phyloP scores from a whole-genome alignment of 2,797 vertebrate genomes.

The Sebastes kiyomatsui region DNA sequence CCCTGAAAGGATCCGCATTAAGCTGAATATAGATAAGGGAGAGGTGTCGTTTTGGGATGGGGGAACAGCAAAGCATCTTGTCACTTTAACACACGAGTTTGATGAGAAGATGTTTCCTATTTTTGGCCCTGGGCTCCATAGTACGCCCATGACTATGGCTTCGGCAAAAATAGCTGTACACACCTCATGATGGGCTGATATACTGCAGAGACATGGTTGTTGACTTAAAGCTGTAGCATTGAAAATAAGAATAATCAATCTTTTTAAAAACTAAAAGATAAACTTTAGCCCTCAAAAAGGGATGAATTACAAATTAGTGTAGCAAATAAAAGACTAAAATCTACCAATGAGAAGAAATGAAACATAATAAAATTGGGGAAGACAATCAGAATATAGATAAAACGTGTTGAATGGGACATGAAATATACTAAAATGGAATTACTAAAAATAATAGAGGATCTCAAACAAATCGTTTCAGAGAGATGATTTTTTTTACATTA shows the following conservation, averaged over 20 bases:
- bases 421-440: not conserved
- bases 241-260: not conserved
- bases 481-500: no score
- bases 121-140: slow-evolving; percentile 71
- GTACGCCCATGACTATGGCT: slow-evolving; percentile 41
- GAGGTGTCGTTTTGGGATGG: slow-evolving; percentile 85
- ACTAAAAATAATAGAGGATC: not conserved
- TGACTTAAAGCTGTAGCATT: not conserved
- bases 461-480: no score
- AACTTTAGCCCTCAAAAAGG: not conserved
- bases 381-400: not conserved
- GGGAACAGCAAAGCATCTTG: slow-evolving; percentile 66
- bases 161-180: slow-evolving; percentile 65
- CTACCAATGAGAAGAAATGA: not conserved
- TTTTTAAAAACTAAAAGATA: not conserved
- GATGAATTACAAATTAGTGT: not conserved
- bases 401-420: not conserved
- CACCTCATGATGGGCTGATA: slow-evolving; percentile 48
- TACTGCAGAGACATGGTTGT: not conserved
- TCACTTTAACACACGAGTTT: slow-evolving; percentile 64
- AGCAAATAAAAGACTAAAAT: not conserved
- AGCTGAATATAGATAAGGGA: slow-evolving; percentile 81
- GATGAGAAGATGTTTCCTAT: slow-evolving; percentile 63
- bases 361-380: not conserved
- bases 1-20: slow-evolving; percentile 79